These are phyloP conservation scores for Centropristis striata DNA, from an alignment of 2,113 vertebrate species.

Conservation along the genomic window DNA sequence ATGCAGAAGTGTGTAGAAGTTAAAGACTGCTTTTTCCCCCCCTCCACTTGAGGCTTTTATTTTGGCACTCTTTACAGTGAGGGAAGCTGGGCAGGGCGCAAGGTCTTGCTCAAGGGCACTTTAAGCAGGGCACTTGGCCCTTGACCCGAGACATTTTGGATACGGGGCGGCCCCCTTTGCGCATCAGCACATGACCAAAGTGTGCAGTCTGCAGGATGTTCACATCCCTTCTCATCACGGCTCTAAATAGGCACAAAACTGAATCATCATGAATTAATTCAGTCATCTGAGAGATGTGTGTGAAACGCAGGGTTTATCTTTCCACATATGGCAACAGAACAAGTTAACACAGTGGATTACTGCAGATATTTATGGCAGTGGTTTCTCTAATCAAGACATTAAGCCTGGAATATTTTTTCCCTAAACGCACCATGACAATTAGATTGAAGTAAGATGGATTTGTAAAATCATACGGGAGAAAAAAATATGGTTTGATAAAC, in stretches of 20 bases:
- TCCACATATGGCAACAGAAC: constrained; percentile 11
- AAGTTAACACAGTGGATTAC: constrained; percentile 35
- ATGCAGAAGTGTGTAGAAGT: constrained; percentile 1
- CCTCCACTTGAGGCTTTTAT: background rate
- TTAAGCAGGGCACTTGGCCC: constrained; percentile 12
- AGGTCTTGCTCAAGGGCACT: constrained; percentile 55
- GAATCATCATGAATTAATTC: constrained; percentile 20
- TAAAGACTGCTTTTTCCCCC: background rate
- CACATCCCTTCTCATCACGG: background rate
- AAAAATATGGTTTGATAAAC: constrained; percentile 30
- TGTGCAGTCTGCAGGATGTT: background rate
- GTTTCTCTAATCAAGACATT: constrained; percentile 38
- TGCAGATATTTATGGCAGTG: constrained; percentile 9
- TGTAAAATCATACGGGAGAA: constrained; percentile 22
- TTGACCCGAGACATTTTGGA: constrained; percentile 1
- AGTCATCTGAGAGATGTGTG: constrained; percentile 8
- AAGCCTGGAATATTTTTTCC: constrained; percentile 32
- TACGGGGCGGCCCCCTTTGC: background rate
- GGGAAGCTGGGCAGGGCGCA: constrained; percentile 6
- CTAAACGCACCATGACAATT: constrained; percentile 49
- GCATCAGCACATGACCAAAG: constrained; percentile 1
- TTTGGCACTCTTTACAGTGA: constrained; percentile 3
- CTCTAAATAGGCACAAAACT: constrained; percentile 1
- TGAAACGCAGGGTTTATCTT: constrained; percentile 20
- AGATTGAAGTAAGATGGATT: constrained; percentile 40